Base-by-base conservation (phyloP, 2,888 invertebrate genomes). In the Melieria picta region DNA sequence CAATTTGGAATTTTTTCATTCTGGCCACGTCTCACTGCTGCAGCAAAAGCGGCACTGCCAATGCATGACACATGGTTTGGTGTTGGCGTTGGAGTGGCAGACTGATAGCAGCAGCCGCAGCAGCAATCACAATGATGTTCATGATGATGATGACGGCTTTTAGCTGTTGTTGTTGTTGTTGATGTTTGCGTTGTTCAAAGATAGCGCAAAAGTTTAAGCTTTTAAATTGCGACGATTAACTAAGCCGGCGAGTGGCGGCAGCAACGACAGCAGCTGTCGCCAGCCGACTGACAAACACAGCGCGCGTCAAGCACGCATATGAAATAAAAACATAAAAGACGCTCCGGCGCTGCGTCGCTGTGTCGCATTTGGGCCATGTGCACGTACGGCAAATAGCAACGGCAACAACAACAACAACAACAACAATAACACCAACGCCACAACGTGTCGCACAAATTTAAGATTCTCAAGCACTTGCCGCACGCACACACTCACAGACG, bases 91-190 rank as follows among this genome's bases (percentile, higher is more conserved):
- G 30, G 3, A 30, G 30, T 30, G 30, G 30, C 30, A n/a, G 30
- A 30, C 30, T 30, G 30, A 30, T 30, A 30, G 30, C 30, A 30
- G 30, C 30, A 30, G 30, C 30, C 30, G 30, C 30, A 30, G 30
- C 30, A 9, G 6, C 11, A 52, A 64, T 71, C 72, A 72, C 74
- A 70, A 71, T 73, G 71, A 71, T 73, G 76, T 65, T 71, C 71
- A 72, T 75, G 72, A 73, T 76, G 72, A 73, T 71, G 72, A 76
- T 72, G 73, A 30, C 3, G 3, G 30, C 30, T 30, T 30, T 30
- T 30, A 30, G 52, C 61, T 67, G n/a, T 16, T 16, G 50, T 42
- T 65, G 69, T 47, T 60, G 69, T 48, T 65, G 60, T 13, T 65
- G 63, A 52, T 69, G 73, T 47, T 60, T n/a, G 57, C 16, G 47